Conservation (phyloP, 1,140 invertebrate species). For the Whitmania pigra region DNA sequence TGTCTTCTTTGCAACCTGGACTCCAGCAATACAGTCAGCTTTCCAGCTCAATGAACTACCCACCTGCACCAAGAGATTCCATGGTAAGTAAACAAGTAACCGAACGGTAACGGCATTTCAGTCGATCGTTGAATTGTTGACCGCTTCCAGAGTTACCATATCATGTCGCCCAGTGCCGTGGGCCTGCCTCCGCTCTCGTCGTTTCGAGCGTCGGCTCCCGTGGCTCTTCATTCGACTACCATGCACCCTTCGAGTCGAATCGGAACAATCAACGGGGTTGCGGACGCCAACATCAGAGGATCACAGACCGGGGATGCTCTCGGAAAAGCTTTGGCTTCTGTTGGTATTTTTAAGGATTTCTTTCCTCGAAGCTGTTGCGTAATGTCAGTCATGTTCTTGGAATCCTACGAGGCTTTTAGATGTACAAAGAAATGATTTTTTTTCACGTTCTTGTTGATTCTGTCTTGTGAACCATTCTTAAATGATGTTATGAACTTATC, state of each 20-base stretch:
- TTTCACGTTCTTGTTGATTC: too few relatives aligned
- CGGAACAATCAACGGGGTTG: conserved; percentile 35
- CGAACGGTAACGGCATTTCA: too few relatives aligned
- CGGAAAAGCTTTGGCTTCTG: conserved; percentile 64
- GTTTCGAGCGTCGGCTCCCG: conserved; percentile 53
- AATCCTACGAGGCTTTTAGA: too few relatives aligned
- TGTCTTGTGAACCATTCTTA: too few relatives aligned
- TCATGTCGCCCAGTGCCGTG: conserved; percentile 54
- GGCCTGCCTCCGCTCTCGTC: conserved; percentile 83
- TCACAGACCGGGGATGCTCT: conserved; percentile 56
- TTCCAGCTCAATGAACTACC: conserved; percentile 30
- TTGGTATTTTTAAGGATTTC: conserved; percentile 40
- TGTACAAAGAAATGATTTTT: too few relatives aligned
- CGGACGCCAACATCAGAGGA: conserved; percentile 42
- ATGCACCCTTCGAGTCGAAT: conserved; percentile 32
- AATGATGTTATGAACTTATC: too few relatives aligned
- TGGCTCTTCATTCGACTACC: conserved; percentile 32
- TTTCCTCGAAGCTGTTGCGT: too few relatives aligned
- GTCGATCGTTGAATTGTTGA: too few relatives aligned
- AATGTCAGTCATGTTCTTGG: too few relatives aligned
- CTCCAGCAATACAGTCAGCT: conserved; percentile 37
- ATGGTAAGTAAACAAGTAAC: conserved; percentile 45
- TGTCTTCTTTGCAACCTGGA: conserved; percentile 39
- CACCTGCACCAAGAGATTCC: conserved; percentile 51
- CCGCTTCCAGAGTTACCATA: conserved; percentile 46